phyloP scores from a whole-genome alignment of 2,797 vertebrate genomes.

The Sebastes itinus region DNA sequence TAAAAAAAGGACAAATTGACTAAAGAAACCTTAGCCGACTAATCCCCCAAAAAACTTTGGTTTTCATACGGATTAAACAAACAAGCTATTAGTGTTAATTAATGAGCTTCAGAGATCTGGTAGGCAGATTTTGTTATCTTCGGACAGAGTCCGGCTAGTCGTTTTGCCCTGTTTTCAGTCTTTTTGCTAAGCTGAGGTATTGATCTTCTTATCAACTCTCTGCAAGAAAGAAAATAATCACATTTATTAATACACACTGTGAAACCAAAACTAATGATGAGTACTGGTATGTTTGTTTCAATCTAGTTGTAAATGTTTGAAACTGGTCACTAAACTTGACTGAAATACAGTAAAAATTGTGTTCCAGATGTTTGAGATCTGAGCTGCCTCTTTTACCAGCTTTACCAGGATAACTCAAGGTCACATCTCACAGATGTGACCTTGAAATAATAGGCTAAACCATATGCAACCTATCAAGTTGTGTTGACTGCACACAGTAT shows the following conservation, averaged over 20 bases:
- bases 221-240: neutral
- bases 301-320: neutral
- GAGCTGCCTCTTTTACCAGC: neutral
- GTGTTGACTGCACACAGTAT: conserved; percentile 27
- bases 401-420: conserved; percentile 1
- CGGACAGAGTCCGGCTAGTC: neutral
- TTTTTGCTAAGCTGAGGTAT: neutral
- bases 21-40: no score
- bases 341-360: neutral
- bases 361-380: neutral
- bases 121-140: no score
- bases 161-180: neutral
- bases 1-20: no score
- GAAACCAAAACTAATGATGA: neutral
- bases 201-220: neutral
- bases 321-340: neutral
- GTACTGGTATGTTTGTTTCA: neutral
- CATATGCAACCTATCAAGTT: conserved; percentile 59
- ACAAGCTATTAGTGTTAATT: no score
- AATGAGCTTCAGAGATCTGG: no score
- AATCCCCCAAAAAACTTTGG: neutral
- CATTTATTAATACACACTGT: neutral
- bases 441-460: conserved; percentile 55
- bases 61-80: no score
- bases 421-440: conserved; percentile 30